These are phyloP conservation scores for Falcunculus frontatus DNA, from an alignment of 2,113 vertebrate species.

Conservation along the genomic window DNA sequence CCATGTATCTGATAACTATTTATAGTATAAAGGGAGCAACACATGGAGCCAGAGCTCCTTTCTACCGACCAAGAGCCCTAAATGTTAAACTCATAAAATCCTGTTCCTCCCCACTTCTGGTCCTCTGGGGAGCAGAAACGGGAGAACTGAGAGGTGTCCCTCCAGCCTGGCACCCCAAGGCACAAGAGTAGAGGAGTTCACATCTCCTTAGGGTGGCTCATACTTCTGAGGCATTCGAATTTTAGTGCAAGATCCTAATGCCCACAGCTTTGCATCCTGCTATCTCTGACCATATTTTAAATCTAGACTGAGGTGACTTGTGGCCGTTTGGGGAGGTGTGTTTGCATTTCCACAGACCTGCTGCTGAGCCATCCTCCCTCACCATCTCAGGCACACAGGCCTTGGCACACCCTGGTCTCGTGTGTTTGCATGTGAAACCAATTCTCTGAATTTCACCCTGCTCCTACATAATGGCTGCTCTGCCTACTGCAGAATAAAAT, in stretches of 20 bases:
- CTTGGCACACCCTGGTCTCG: not conserved
- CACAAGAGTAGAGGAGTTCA: not conserved
- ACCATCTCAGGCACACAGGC: not conserved
- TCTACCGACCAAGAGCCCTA: not conserved
- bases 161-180: not conserved
- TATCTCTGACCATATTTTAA: not conserved
- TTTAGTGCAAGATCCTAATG: not conserved
- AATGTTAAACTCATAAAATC: not conserved
- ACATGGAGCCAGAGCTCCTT: not conserved
- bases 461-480: not conserved
- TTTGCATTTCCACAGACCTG: not conserved
- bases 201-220: not conserved
- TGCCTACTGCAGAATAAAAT: conserved; percentile 41
- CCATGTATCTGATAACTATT: not conserved
- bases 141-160: not conserved
- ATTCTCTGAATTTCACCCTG: not conserved
- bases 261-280: not conserved
- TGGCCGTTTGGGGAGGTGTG: not conserved
- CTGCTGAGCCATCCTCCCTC: not conserved
- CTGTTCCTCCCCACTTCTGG: not conserved
- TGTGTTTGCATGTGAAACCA: not conserved
- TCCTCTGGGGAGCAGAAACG: not conserved
- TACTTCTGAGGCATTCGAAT: not conserved
- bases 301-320: not conserved
- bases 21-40: not conserved